Percentiles rank a stretch among this genome's conserved stretches.
phyloP scores from a whole-genome alignment of 1,140 invertebrate genomes.

The Pseudoatta argentina region DNA sequence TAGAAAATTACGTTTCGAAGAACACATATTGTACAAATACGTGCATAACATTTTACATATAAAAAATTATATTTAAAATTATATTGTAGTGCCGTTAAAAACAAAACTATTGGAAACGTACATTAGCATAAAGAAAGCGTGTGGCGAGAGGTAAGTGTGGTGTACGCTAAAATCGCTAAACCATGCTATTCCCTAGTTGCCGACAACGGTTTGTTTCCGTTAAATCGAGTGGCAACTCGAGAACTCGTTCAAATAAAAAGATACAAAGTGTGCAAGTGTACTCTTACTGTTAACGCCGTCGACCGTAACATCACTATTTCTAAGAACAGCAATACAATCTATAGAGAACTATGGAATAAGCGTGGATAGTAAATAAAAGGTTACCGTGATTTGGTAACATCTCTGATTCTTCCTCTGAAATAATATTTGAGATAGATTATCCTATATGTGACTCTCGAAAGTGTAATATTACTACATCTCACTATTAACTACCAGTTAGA shows the following conservation, averaged over 20 bases:
- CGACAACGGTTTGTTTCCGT: not conserved
- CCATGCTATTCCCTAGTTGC: constrained; percentile 20
- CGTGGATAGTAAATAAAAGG: constrained; percentile 81
- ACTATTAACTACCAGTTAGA: constrained; percentile 41
- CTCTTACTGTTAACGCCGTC: constrained; percentile 34
- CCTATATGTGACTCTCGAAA: constrained; percentile 23
- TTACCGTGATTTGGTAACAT: constrained; percentile 86
- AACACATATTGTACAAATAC: constrained; percentile 30
- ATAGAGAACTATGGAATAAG: constrained; percentile 75
- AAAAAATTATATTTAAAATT: constrained; percentile 16
- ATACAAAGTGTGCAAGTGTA: constrained; percentile 51
- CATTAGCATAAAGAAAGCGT: constrained; percentile 40
- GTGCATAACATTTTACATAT: constrained; percentile 21
- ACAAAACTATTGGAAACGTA: not conserved
- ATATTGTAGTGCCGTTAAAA: constrained; percentile 44
- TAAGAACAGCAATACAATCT: constrained; percentile 66
- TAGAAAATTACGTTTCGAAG: constrained; percentile 39
- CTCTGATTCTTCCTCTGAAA: constrained; percentile 87
- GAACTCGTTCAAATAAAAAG: constrained; percentile 27
- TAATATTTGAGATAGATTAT: constrained; percentile 82
- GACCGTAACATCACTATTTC: constrained; percentile 64
- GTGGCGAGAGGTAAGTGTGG: constrained; percentile 25
- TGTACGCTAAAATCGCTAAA: constrained; percentile 24
- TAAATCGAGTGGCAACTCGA: not conserved
- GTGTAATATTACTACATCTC: constrained; percentile 31